phyloP scores from a whole-genome alignment of 2,113 vertebrate species.

The Cacatua alba region DNA sequence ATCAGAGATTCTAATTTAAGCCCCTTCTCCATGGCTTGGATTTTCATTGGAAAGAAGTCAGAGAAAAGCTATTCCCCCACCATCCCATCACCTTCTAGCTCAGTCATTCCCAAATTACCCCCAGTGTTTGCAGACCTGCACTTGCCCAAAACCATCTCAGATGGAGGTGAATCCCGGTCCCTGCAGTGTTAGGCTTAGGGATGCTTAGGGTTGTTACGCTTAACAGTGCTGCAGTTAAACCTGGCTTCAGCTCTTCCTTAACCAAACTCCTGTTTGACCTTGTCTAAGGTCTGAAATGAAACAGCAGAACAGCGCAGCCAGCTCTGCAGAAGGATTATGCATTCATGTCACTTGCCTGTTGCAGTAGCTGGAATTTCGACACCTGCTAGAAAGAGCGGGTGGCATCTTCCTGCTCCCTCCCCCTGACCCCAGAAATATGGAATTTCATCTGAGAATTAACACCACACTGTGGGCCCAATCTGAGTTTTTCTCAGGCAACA shows the following conservation, averaged over 20 bases:
- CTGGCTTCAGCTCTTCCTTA: neutral
- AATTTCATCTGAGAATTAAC: neutral
- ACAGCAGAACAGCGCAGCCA: neutral
- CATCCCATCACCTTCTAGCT: neutral
- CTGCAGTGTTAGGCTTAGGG: neutral
- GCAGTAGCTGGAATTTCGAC: neutral
- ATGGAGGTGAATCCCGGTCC: fast-evolving
- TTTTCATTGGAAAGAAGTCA: neutral
- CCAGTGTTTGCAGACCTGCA: neutral
- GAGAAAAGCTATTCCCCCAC: neutral
- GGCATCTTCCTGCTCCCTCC: neutral
- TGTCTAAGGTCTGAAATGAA: neutral
- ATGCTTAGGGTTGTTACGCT: neutral
- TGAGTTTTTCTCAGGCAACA: neutral
- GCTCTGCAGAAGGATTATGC: neutral
- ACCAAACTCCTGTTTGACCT: neutral
- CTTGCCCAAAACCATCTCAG: neutral
- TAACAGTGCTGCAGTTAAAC: neutral
- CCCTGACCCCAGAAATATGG: neutral
- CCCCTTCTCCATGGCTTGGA: neutral
- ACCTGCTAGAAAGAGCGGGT: fast-evolving
- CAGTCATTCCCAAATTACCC: neutral
- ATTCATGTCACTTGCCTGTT: neutral
- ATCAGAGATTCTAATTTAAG: neutral
- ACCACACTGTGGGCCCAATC: fast-evolving